Evolutionary conservation across 2,113 vertebrate genomes (phyloP).

Genomic region (Erythrolamprus reginae): DNA sequence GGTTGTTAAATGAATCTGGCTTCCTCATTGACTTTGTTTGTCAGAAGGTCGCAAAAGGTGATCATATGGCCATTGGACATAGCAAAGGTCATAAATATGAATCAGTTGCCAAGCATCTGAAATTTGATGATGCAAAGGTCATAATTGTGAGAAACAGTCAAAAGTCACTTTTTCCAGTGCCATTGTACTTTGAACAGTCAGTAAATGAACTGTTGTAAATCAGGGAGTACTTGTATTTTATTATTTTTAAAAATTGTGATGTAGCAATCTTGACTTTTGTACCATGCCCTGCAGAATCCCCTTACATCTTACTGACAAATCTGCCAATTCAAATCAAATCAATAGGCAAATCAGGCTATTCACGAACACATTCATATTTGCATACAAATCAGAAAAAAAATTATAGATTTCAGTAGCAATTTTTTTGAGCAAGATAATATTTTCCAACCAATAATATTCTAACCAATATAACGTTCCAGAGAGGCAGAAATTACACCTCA

Average conservation of each 20-base stretch:
- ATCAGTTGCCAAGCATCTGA: background rate
- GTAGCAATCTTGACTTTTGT: background rate
- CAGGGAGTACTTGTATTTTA: background rate
- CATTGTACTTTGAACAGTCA: too few species aligned
- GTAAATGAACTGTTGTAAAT: too few species aligned
- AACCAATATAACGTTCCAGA: background rate
- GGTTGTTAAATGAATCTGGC: background rate
- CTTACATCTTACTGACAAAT: background rate
- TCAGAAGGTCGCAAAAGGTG: background rate
- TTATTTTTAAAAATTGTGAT: background rate
- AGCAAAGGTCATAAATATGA: background rate
- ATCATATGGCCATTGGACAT: background rate
- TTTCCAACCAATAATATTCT: background rate
- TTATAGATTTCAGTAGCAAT: background rate
- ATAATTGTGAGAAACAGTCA: background rate
- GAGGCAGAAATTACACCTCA: background rate
- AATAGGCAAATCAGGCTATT: background rate
- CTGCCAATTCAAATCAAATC: background rate
- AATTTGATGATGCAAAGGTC: background rate
- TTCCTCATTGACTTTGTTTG: background rate
- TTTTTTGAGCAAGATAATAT: background rate
- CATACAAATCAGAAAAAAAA: conserved; percentile 12
- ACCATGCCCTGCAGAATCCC: background rate
- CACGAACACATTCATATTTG: conserved; percentile 1
- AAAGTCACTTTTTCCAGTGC: too few species aligned